Base-by-base conservation (phyloP, 2,888 invertebrate genomes). In the Apoderus coryli region DNA sequence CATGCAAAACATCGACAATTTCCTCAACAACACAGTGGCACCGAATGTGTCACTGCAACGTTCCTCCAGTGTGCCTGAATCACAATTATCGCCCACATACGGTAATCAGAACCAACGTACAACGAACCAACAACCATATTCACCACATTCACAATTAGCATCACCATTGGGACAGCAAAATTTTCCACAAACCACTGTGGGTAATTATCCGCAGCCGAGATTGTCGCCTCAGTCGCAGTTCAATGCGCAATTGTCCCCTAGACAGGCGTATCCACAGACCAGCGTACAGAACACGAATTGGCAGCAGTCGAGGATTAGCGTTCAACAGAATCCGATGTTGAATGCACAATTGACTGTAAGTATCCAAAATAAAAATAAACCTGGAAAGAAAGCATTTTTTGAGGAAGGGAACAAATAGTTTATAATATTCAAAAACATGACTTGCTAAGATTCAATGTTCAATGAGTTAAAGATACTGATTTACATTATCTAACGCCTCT, bases 321-420 rank as follows among this genome's bases (percentile, higher is more conserved):
- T 75, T 35, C 76, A 86, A 56, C 77, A 86, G 57, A 85, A 88
- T 61, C 84, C 88, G 15, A 85, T 89, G 85, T 67, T 89, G 48
- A 81, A 77, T 61, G 79, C 81, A 45, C 84, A 84, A 59, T 63
- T 84, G 47, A 76, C 77, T 52, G 81, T 81, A 61, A 69, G 70
- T 67, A 31, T 29, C 16, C n/a, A n/a, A n/a, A n/a, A n/a, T n/a
- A n/a, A n/a, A n/a, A n/a, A n/a, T 22, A n/a, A n/a, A n/a, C 13
- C n/a, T n/a, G n/a, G n/a, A n/a, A n/a, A n/a, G n/a, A n/a, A n/a
- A n/a, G n/a, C n/a, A n/a, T n/a, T n/a, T n/a, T n/a, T n/a, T n/a
- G n/a, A n/a, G n/a, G n/a, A n/a, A n/a, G n/a, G n/a, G n/a, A n/a
- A n/a, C n/a, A n/a, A n/a, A n/a, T n/a, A n/a, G n/a, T n/a, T n/a